Evolutionary conservation across 2,888 invertebrate genomes (phyloP).

Genomic region (Aquatica leii): DNA sequence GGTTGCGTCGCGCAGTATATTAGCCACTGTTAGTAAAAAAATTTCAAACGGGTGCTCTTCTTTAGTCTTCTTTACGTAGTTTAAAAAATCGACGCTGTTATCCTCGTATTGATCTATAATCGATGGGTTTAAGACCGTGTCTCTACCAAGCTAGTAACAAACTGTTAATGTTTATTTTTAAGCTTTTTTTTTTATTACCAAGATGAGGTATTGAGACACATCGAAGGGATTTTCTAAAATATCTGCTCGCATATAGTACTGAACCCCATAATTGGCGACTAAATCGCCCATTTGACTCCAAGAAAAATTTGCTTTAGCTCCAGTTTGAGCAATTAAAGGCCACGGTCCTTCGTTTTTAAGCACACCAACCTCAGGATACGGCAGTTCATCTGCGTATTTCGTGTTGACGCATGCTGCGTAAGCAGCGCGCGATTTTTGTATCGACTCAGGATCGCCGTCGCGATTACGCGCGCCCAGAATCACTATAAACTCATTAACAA

Average conservation of each 20-base stretch:
- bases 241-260: conserved; percentile 54
- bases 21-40: conserved; percentile 38
- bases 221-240: conserved; percentile 51
- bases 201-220: conserved; percentile 51
- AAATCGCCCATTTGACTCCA: conserved; percentile 55
- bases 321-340: conserved; percentile 49
- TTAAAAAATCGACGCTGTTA: conserved; percentile 15
- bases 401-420: conserved; percentile 54
- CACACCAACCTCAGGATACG: conserved; percentile 52
- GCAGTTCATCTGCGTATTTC: conserved; percentile 46
- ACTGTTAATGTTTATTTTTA: too few relatives aligned
- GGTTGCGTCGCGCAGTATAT: conserved; percentile 26
- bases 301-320: conserved; percentile 36
- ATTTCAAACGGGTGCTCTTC: conserved; percentile 30
- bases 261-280: conserved; percentile 56
- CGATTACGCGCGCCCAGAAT: conserved; percentile 47
- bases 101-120: conserved; percentile 1
- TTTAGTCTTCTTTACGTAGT: not conserved
- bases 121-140: conserved; percentile 15
- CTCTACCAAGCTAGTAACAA: conserved; percentile 45
- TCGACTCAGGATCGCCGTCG: conserved; percentile 50
- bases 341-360: conserved; percentile 53
- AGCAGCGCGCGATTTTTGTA: conserved; percentile 56
- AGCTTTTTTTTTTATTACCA: too few relatives aligned
- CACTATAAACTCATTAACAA: conserved; percentile 42